Base-by-base conservation (phyloP, 2,888 invertebrate genomes). In the Phasia obesa region DNA sequence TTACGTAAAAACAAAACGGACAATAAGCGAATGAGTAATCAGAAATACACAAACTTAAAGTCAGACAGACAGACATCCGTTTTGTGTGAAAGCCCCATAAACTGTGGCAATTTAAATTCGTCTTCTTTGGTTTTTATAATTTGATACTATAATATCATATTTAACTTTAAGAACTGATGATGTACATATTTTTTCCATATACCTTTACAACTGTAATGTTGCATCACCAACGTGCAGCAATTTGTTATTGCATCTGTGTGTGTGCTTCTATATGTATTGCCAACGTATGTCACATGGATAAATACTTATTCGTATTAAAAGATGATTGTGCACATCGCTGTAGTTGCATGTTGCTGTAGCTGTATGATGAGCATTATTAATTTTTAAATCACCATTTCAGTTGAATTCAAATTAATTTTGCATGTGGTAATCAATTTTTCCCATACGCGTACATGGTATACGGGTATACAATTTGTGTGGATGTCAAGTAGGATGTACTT, bases 381-480 rank as follows among this genome's bases (percentile, higher is more conserved):
- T 86, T 81, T 81, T 84, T 80, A 85, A 85, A 83, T 79, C 83
- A 76, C 74, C 81, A 81, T 84, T 83, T 80, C 84, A 80, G 76
- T 75, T 78, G 81, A 83, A 81, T 85, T 83, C 84, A 81, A 85
- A 84, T 85, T 83, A 85, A 85, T 85, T 85, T 85, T 83, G 73
- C 81, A 84, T 83, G 81, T 27, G 79, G 70, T 79, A 85, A 85
- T 85, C 84, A 85, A 85, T 85, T 84, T 79, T 75, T 51, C 60
- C 47, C 53, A 64, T 59, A 78, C 65, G 62, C 19, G 7, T 42
- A 21, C 53, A 49, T 64, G 35, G 38, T 38, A n/a, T n/a, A n/a
- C n/a, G n/a, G n/a, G 9, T n/a, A 21, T 49, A 35, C 27, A 13
- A 23, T 7, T 23, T 51, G 51, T 38, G 21, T 53, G 53, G 35